Evolutionary conservation across 2,113 vertebrate genomes (phyloP).

Genomic region (Ramphastos sulfuratus): DNA sequence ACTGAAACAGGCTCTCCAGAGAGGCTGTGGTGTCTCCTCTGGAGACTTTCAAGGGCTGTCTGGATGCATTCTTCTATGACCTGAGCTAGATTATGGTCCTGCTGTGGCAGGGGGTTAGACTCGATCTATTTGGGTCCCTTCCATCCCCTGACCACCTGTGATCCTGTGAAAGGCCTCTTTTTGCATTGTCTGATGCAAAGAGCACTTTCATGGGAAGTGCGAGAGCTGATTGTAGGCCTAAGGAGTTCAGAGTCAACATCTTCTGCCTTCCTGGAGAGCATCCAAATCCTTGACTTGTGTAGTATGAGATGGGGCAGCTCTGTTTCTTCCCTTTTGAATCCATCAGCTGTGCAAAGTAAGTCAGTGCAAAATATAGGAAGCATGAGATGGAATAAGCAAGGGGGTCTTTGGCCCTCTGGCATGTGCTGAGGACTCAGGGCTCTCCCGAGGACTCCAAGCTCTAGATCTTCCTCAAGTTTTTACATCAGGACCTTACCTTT

Average conservation of each 20-base stretch:
- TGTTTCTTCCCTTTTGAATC: not conserved
- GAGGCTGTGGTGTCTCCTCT: too few species aligned
- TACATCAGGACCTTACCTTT: not conserved
- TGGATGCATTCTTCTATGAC: too few species aligned
- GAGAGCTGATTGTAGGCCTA: not conserved
- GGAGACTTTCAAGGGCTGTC: too few species aligned
- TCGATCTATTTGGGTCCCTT: too few species aligned
- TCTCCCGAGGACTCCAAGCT: not conserved
- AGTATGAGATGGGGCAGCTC: not conserved
- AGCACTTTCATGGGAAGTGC: not conserved
- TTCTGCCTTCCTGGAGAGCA: not conserved
- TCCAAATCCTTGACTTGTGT: not conserved
- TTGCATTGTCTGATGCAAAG: not conserved
- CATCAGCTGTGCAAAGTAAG: not conserved
- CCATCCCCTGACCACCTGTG: too few species aligned
- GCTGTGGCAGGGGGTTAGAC: too few species aligned
- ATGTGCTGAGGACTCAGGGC: fast-evolving
- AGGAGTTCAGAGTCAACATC: not conserved
- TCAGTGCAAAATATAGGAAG: not conserved
- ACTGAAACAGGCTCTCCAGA: too few species aligned
- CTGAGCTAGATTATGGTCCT: too few species aligned
- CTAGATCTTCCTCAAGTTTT: not conserved
- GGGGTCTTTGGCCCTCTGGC: not conserved
- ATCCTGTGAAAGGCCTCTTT: not conserved
- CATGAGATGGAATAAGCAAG: not conserved